Percentiles rank a stretch among this genome's conserved stretches.
These are phyloP conservation scores for Silvanus unidentatus DNA, from an alignment of 2,888 invertebrate species.

Conservation along the genomic window DNA sequence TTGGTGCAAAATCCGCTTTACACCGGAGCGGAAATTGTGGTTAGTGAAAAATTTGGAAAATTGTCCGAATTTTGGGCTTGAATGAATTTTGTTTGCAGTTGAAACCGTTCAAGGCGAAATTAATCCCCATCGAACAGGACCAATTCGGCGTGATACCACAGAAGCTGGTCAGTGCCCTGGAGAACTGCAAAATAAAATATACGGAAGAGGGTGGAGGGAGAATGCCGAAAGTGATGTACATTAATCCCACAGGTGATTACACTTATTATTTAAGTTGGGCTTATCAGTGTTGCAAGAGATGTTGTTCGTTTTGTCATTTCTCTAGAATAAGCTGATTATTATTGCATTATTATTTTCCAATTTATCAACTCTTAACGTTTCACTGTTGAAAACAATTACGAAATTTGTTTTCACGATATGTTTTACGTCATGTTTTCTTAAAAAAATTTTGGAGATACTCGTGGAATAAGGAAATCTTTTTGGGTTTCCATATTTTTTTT, in stretches of 20 bases:
- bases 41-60: constrained; percentile 42
- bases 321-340: not conserved
- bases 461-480: too few species aligned
- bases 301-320: not conserved
- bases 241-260: constrained; percentile 69
- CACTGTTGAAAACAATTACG: too few species aligned
- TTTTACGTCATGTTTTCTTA: not conserved
- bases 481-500: too few species aligned
- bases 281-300: too few species aligned
- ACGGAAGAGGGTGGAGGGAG: constrained; percentile 41
- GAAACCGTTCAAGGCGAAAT: constrained; percentile 59
- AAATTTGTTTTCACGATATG: not conserved
- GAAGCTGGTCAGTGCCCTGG: constrained; percentile 53
- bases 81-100: constrained; percentile 48
- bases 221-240: constrained; percentile 68
- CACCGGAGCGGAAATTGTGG: constrained; percentile 62
- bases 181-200: constrained; percentile 48
- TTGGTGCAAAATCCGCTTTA: constrained; percentile 67
- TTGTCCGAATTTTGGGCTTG: not conserved
- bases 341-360: not conserved
- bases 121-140: constrained; percentile 66
- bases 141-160: constrained; percentile 61
- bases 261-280: constrained; percentile 57
- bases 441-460: too few species aligned
- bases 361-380: too few species aligned